Evolutionary conservation across 1,140 invertebrate species (phyloP).

Genomic region (Apolygus lucorum): DNA sequence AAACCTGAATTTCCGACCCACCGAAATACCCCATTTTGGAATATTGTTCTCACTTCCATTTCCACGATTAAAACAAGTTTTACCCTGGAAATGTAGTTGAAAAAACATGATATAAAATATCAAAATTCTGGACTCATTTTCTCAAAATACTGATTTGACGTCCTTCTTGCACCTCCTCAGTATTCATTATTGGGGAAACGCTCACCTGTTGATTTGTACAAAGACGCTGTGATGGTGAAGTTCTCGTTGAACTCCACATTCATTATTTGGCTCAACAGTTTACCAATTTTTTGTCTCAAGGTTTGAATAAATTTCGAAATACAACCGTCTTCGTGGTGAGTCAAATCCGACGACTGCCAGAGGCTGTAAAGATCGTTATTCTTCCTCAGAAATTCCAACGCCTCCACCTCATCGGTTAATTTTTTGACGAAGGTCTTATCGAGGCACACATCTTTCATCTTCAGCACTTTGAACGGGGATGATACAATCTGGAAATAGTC

Average conservation of each 20-base stretch:
- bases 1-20: no score
- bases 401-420: background rate
- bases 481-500: slow-evolving; percentile 2
- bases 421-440: background rate
- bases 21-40: no score
- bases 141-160: no score
- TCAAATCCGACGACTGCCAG: slow-evolving; percentile 18
- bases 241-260: slow-evolving; percentile 20
- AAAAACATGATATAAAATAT: background rate
- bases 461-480: slow-evolving; percentile 26
- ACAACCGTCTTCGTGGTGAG: background rate
- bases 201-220: slow-evolving; percentile 22
- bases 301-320: slow-evolving; percentile 17
- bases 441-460: slow-evolving; percentile 19
- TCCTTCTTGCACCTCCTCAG: no score
- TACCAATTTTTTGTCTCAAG: slow-evolving; percentile 9
- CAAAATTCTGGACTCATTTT: no score
- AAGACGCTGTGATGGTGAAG: slow-evolving; percentile 21
- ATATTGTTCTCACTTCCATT: no score
- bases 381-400: slow-evolving; percentile 13
- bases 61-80: no score
- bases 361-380: slow-evolving; percentile 27
- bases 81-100: background rate
- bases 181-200: no score
- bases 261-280: slow-evolving; percentile 13